phyloP scores from a whole-genome alignment of 1,140 invertebrate species.

The Drosophila burlai region DNA sequence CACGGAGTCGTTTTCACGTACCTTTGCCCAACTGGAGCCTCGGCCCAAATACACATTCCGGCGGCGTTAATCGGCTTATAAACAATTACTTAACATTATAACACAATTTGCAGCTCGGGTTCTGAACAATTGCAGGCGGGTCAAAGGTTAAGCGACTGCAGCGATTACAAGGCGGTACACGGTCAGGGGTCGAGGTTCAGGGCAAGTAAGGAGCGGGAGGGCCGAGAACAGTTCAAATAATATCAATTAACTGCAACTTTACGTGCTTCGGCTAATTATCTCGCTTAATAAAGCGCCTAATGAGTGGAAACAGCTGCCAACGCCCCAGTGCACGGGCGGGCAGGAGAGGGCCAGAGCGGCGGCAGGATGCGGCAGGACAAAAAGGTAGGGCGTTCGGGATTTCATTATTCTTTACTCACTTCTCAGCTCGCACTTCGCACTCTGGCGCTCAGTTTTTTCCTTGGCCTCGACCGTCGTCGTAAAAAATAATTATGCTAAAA shows the following conservation, averaged over 20 bases:
- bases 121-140: constrained; percentile 76
- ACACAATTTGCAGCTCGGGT: constrained; percentile 72
- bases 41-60: constrained; percentile 27
- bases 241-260: constrained; percentile 83
- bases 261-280: constrained; percentile 82
- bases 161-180: constrained; percentile 36
- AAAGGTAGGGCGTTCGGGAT: constrained; percentile 31
- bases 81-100: constrained; percentile 80
- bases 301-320: constrained; percentile 82
- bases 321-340: constrained; percentile 42
- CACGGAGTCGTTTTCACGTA: constrained; percentile 18
- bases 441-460: constrained; percentile 27
- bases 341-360: neutral
- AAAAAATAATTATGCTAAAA: constrained; percentile 76
- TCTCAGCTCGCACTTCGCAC: constrained; percentile 25
- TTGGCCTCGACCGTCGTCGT: constrained; percentile 23
- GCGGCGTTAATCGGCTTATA: constrained; percentile 65
- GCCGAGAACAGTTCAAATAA: constrained; percentile 70
- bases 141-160: constrained; percentile 76
- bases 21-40: constrained; percentile 6
- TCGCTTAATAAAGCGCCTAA: constrained; percentile 83
- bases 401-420: constrained; percentile 30
- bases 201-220: constrained; percentile 17
- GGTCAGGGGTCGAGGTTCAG: neutral
- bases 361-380: neutral